Conservation (phyloP, 2,797 vertebrate genomes). For the Poeciliopsis paucimaculata region DNA sequence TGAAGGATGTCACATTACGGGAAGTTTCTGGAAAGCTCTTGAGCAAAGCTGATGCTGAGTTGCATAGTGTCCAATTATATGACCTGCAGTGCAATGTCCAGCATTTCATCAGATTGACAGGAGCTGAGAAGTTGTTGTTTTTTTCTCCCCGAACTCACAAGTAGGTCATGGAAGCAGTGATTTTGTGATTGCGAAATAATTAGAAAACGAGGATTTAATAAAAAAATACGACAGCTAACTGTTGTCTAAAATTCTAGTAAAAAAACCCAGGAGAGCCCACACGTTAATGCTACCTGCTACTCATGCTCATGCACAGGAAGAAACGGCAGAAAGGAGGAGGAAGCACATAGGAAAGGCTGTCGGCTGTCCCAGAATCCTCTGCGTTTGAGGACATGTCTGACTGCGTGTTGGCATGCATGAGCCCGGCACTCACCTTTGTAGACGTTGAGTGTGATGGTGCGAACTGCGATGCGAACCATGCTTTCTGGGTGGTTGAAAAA, state of each 20-base stretch:
- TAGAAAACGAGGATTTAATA: neutral
- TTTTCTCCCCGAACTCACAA: neutral
- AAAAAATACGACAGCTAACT: neutral
- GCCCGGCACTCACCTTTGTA: conserved; percentile 91
- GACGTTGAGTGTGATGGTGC: conserved; percentile 98
- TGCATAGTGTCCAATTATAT: neutral
- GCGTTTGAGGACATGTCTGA: neutral
- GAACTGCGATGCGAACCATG: conserved; percentile 99
- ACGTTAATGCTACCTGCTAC: conserved; percentile 49
- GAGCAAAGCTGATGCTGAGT: neutral
- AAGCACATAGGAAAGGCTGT: conserved; percentile 29
- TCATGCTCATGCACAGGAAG: conserved; percentile 65
- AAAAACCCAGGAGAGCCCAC: conserved; percentile 9
- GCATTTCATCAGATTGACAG: neutral
- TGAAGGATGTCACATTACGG: neutral
- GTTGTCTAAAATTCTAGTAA: neutral
- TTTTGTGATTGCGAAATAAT: neutral
- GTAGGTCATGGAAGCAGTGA: neutral
- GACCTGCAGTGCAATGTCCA: neutral
- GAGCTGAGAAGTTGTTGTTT: neutral
- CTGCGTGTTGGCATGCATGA: conserved; percentile 28
- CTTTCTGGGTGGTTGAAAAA: conserved; percentile 99
- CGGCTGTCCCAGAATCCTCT: conserved; percentile 35
- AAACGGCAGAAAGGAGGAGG: conserved; percentile 44
- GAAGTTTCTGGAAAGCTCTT: neutral